A percentile compares a stretch with the other conserved stretches of the same genome.
phyloP scores from a whole-genome alignment of 2,797 vertebrate genomes.

The Myripristis jacobus region DNA sequence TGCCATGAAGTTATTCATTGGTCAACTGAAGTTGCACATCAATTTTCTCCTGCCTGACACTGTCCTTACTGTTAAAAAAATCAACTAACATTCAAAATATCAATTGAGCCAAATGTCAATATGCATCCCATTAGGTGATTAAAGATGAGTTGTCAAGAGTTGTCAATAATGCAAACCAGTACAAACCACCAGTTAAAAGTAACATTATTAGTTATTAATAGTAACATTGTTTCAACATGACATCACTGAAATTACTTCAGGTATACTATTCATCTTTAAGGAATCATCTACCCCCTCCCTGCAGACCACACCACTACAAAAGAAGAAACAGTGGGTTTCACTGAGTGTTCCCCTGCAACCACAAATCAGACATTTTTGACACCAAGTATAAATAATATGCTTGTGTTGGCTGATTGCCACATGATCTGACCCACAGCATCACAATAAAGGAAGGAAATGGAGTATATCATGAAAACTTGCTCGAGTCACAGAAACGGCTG shows the following conservation, averaged over 20 bases:
- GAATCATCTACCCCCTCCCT: background rate
- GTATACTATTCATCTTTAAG: background rate
- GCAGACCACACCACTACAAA: slow-evolving; percentile 2
- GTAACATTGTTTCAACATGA: too few relatives aligned
- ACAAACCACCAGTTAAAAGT: background rate
- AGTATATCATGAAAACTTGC: slow-evolving; percentile 31
- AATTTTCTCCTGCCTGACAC: too few relatives aligned
- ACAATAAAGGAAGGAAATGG: slow-evolving; percentile 67
- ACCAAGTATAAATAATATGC: slow-evolving; percentile 23
- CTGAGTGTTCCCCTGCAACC: slow-evolving; percentile 17
- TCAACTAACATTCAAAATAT: too few relatives aligned
- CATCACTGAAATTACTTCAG: background rate
- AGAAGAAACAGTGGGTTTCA: slow-evolving; percentile 10
- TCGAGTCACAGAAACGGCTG: slow-evolving; percentile 13
- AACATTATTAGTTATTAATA: too few relatives aligned
- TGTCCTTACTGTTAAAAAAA: background rate
- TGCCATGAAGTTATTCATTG: too few relatives aligned
- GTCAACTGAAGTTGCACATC: too few relatives aligned
- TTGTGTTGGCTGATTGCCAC: slow-evolving; percentile 35
- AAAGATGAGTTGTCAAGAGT: too few relatives aligned
- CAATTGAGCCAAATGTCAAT: background rate
- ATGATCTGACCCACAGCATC: slow-evolving; percentile 32
- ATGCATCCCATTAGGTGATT: too few relatives aligned
- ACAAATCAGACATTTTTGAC: slow-evolving; percentile 37
- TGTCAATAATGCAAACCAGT: background rate